Base-by-base conservation (phyloP, 2,888 invertebrate genomes). In the Chalcis sispes region DNA sequence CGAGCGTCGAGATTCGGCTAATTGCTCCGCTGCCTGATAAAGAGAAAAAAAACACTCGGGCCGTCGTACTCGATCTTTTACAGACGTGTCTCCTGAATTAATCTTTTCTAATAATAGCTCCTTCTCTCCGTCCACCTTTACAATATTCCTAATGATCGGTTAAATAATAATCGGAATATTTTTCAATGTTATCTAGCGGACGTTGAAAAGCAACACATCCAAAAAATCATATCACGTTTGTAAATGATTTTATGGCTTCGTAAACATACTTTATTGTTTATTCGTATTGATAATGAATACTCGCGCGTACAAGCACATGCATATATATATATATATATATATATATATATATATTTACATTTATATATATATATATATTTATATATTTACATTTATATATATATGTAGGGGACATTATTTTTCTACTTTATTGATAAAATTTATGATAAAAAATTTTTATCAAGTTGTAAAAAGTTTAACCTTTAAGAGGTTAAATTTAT, bases 161-260 rank as follows among this genome's bases (percentile, higher is more conserved):
- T n/a, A n/a, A n/a, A n/a, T 18, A 20, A 59, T 23, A 61, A 7
- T 42, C 20, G 54, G 62, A 71, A 62, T 62, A 71, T 67, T 65
- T 62, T 29, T 72, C 65, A 72, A 72, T 62, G 74, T 74, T 69
- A 74, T 69, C 62, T 69, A 67, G 69, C 74, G 59, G 66, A 56
- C 69, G 48, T 59, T 72, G 58, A 72, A 73, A 66, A 67, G 69
- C 29, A 62, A 74, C 56, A 69, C 69, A 74, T 74, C 40, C n/a
- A 8, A 64, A 75, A 64, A 64, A 29, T 58, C 4, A 29, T 58
- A 54, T 54, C 13, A 32, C 42, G 18, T 23, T 27, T 13, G n/a
- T 48, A 42, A 61, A 61, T 64, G 71, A 58, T 54, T 66, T 71
- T 59, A 46, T 20, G 61, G 25, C 29, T 29, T 58, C 56, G 58